Percentiles rank a stretch among this genome's conserved stretches.
phyloP scores from a whole-genome alignment of 2,888 invertebrate genomes.

The Limnephilus marmoratus region DNA sequence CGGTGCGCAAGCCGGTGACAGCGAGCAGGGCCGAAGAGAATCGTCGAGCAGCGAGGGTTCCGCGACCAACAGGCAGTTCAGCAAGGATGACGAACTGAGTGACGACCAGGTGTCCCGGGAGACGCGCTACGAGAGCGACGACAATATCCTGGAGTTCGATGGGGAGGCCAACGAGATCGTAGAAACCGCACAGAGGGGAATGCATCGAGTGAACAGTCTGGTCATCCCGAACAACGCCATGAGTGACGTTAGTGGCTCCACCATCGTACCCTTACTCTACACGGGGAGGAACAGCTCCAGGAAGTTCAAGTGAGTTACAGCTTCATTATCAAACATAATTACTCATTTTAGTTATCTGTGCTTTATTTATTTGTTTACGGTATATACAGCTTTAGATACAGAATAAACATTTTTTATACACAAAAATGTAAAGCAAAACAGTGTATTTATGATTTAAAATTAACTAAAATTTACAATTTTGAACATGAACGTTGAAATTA shows the following conservation, averaged over 20 bases:
- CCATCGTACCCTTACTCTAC: conserved; percentile 55
- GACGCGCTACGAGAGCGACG: conserved; percentile 48
- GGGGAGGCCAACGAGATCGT: conserved; percentile 29
- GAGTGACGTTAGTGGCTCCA: conserved; percentile 32
- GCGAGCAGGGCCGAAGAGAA: background rate
- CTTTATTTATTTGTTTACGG: no score
- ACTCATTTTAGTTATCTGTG: no score
- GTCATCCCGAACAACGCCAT: conserved; percentile 48
- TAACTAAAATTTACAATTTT: no score
- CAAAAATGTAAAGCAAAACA: no score
- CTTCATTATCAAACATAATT: no score
- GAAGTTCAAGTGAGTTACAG: conserved; percentile 30
- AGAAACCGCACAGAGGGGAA: background rate
- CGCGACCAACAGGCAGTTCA: background rate
- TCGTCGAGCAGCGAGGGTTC: conserved; percentile 13
- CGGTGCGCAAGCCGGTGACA: background rate
- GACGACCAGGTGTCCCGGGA: conserved; percentile 34
- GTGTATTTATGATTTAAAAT: no score
- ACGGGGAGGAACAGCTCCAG: conserved; percentile 60
- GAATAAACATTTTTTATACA: no score
- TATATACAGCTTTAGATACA: no score
- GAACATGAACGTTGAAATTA: no score
- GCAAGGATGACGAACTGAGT: conserved; percentile 10
- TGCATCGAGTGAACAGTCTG: background rate
- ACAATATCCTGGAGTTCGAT: conserved; percentile 49